Evolutionary conservation across 2,113 vertebrate species (phyloP).

Genomic region (Sphyrna mokarran): DNA sequence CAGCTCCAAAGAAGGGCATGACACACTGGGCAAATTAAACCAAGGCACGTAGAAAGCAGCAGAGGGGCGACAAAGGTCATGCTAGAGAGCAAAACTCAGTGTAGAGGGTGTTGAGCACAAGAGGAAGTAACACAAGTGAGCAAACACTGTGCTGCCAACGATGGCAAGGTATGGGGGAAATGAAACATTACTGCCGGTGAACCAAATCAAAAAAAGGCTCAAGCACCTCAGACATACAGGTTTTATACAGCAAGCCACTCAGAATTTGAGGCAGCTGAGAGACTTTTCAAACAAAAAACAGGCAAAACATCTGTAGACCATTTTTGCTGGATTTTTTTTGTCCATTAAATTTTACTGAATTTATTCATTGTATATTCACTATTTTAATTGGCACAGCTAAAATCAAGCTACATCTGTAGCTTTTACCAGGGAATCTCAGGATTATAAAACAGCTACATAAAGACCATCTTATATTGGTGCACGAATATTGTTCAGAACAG

Average conservation of each 20-base stretch:
- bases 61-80: not conserved
- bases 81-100: not conserved
- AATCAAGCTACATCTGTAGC: constrained; percentile 13
- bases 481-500: constrained; percentile 25
- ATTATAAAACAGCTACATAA: not conserved
- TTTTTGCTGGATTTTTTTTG: constrained; percentile 21
- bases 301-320: not conserved
- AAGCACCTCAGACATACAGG: not conserved
- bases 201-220: constrained; percentile 11
- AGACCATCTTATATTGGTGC: not conserved
- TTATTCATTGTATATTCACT: not conserved
- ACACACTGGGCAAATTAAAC: not conserved
- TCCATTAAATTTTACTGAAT: not conserved
- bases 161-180: not conserved
- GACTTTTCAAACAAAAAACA: not conserved
- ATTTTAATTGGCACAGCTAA: not conserved
- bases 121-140: not conserved
- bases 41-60: not conserved
- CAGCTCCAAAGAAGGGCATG: not conserved
- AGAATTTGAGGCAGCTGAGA: not conserved
- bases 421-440: constrained; percentile 10
- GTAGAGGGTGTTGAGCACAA: not conserved
- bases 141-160: not conserved
- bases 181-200: not conserved
- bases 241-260: not conserved